Evolutionary conservation across 2,888 invertebrate genomes (phyloP).

Genomic region (Chymomyza procnemis): DNA sequence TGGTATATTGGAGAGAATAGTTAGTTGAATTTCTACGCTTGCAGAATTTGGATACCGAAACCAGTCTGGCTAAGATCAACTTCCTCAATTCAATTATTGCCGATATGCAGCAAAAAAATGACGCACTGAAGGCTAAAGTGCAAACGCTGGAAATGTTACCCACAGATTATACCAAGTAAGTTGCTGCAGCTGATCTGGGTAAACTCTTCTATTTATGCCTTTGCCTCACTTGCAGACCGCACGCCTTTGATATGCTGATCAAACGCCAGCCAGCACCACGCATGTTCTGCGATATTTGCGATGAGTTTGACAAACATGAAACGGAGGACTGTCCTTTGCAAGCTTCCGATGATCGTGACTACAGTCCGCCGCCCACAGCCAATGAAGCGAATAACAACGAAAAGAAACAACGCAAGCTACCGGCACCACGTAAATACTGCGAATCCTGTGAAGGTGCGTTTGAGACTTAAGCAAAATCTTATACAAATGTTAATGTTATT

Average conservation of each 20-base stretch:
- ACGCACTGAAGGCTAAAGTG: constrained; percentile 87
- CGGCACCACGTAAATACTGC: constrained; percentile 88
- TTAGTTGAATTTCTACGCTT: too few species aligned
- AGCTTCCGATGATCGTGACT: constrained; percentile 81
- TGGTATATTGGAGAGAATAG: too few species aligned
- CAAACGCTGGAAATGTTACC: constrained; percentile 84
- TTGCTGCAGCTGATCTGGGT: constrained; percentile 17
- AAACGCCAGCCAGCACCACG: constrained; percentile 83
- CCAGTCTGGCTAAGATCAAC: constrained; percentile 83
- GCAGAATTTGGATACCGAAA: constrained; percentile 79
- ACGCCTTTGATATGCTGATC: constrained; percentile 79
- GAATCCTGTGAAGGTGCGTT: constrained; percentile 92
- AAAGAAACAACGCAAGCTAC: constrained; percentile 75
- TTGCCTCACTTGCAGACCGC: constrained; percentile 77
- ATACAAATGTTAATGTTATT: too few species aligned
- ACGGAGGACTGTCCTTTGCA: constrained; percentile 98
- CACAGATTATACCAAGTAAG: constrained; percentile 80
- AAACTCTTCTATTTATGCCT: not conserved
- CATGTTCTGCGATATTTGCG: constrained; percentile 98
- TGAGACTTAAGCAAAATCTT: too few species aligned
- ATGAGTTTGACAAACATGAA: constrained; percentile 96
- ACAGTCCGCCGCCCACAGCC: constrained; percentile 50
- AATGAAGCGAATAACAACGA: constrained; percentile 59
- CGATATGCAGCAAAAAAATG: constrained; percentile 96
- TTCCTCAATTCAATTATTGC: constrained; percentile 98